Evolutionary conservation across 2,888 invertebrate species (phyloP), one percentile per base, ranked within the genome.

Genomic region (Heliconius aoede): DNA sequence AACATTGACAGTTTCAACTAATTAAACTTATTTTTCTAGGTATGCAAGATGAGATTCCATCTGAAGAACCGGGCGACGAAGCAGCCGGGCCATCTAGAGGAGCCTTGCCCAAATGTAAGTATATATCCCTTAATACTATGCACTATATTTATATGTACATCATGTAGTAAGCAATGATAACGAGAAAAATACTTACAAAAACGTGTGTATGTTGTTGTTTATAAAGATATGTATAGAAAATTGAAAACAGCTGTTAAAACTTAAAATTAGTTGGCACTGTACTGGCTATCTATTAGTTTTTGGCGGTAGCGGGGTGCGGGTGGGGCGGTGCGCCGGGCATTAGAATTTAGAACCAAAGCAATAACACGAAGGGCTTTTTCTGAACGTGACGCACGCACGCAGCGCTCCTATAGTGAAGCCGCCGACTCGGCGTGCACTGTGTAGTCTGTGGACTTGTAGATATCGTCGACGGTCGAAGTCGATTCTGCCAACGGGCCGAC

Each of bases 401-500:
- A 26, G 60, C 60, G 4, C 26, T 24, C 11, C 24, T 60, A 60
- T 60, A 65, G 32, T 79, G 80, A 79, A 82, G 81, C 80, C 80
- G 78, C 80, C 79, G 80, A 82, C 80, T 82, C 80, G 78, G 81
- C 79, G 80, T 76, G 80, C 30, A 60, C 78, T 78, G 64, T 82
- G 28, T 51, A 68, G 68, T 68, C 68, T 68, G 69, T 69, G 55
- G 69, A 79, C 81, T 36, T 13, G 81, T 83, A 81, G 79, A 79
- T 79, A 81, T 74, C 76, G 79, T 76, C 46, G 46, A 46, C 46
- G 46, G 46, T 46, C 46, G 18, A 46, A 46, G 46, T 21, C 79
- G 79, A 78, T 76, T 78, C 77, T 80, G 78, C 79, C 83, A 84
- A 86, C 85, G 88, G 90, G 77, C 79, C 83, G 84, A 86, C 85